Percentiles rank a stretch among this genome's conserved stretches.
These are phyloP conservation scores for Molanna angustata DNA, from an alignment of 2,888 invertebrate species.

Conservation along the genomic window DNA sequence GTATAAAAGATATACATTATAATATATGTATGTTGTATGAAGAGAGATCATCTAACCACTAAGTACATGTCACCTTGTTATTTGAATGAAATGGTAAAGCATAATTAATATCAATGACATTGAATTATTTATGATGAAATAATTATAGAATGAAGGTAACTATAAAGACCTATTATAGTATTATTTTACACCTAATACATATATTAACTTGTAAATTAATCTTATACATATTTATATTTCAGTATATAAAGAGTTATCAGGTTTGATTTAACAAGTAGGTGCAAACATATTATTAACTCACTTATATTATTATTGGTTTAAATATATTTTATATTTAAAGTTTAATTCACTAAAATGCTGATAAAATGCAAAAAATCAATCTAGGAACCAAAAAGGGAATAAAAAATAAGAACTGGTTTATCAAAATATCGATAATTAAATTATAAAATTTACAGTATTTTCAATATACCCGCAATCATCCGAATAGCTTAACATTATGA, in stretches of 20 bases:
- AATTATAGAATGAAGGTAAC: background rate
- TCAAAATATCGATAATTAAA: slow-evolving; percentile 6
- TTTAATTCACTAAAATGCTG: slow-evolving; percentile 6
- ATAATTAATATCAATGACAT: too few relatives aligned
- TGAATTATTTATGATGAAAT: background rate
- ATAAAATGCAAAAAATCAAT: slow-evolving; percentile 14
- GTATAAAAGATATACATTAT: too few relatives aligned
- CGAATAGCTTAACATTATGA: slow-evolving; percentile 26
- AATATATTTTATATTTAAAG: background rate
- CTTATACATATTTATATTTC: background rate
- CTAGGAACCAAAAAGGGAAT: slow-evolving; percentile 19
- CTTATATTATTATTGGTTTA: background rate
- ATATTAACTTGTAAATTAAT: background rate
- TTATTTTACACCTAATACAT: background rate
- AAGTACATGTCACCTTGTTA: too few relatives aligned
- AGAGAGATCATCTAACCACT: too few relatives aligned
- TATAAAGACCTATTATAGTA: background rate
- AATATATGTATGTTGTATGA: too few relatives aligned
- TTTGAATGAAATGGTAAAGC: too few relatives aligned
- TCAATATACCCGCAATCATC: slow-evolving; percentile 33
- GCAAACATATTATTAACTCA: background rate
- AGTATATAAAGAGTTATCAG: background rate
- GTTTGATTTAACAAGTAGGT: background rate
- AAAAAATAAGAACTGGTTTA: slow-evolving; percentile 15
- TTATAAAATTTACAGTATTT: slow-evolving; percentile 21